phyloP scores from a whole-genome alignment of 2,113 vertebrate species.

The Actenoides hombroni region DNA sequence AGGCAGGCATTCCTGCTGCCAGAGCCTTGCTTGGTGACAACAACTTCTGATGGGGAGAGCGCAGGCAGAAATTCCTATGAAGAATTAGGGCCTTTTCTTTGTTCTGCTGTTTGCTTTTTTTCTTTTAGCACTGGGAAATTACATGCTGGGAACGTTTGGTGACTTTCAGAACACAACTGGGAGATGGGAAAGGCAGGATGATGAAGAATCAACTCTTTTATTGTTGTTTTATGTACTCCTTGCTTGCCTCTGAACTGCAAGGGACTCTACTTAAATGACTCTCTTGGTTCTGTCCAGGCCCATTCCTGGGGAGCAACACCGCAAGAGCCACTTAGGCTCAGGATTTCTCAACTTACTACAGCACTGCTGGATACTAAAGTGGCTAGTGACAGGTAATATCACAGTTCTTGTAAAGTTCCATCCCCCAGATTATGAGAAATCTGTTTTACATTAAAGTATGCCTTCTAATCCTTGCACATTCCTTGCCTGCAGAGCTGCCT shows the following conservation, averaged over 20 bases:
- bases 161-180: not conserved
- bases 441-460: conserved; percentile 24
- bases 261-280: not conserved
- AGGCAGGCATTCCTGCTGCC: not conserved
- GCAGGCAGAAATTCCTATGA: rapidly evolving
- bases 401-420: not conserved
- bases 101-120: not conserved
- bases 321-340: not conserved
- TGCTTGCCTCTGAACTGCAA: not conserved
- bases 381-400: not conserved
- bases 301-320: rapidly evolving
- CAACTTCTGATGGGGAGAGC: rapidly evolving
- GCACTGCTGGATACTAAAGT: not conserved
- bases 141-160: not conserved
- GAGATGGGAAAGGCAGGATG: not conserved
- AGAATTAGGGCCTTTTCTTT: not conserved
- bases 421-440: not conserved
- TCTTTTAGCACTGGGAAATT: not conserved
- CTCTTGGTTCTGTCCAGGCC: not conserved
- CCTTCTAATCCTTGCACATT: not conserved
- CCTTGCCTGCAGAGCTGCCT: not conserved
- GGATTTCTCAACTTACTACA: not conserved
- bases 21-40: not conserved
- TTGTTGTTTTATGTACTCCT: not conserved
- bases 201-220: rapidly evolving